Evolutionary conservation across 2,888 invertebrate genomes (phyloP).

Genomic region (Spodoptera littoralis): DNA sequence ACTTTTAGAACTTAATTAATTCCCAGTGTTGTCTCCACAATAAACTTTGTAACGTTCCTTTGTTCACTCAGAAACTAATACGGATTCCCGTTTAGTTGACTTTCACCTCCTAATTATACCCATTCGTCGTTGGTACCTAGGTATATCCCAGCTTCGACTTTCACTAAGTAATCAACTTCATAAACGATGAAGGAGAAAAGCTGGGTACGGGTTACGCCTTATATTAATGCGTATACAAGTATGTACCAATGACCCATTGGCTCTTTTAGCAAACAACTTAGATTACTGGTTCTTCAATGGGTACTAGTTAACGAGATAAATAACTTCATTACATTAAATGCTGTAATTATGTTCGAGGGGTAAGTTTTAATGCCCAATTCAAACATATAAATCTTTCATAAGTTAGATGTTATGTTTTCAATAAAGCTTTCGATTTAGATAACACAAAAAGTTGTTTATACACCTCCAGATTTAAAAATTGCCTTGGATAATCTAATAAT

Average conservation of each 20-base stretch:
- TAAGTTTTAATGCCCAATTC: too few species aligned
- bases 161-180: constrained; percentile 52
- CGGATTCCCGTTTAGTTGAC: constrained; percentile 41
- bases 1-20: constrained; percentile 3
- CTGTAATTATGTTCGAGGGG: too few species aligned
- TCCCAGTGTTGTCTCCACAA: neutral
- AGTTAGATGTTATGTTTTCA: too few species aligned
- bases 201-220: constrained; percentile 33
- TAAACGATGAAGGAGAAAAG: constrained; percentile 48
- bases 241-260: constrained; percentile 43
- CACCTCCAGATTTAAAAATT: too few species aligned
- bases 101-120: constrained; percentile 52
- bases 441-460: too few species aligned
- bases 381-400: too few species aligned
- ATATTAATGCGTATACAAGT: constrained; percentile 42
- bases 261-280: constrained; percentile 33
- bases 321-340: neutral
- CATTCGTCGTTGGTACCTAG: constrained; percentile 39
- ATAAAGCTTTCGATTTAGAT: too few species aligned
- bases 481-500: too few species aligned
- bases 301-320: constrained; percentile 3
- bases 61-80: constrained; percentile 30
- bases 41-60: constrained; percentile 27
- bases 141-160: constrained; percentile 39
- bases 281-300: constrained; percentile 28